Percentiles rank a stretch among this genome's conserved stretches.
These are phyloP conservation scores for Zaprionus capensis DNA, from an alignment of 1,140 invertebrate species.

Conservation along the genomic window DNA sequence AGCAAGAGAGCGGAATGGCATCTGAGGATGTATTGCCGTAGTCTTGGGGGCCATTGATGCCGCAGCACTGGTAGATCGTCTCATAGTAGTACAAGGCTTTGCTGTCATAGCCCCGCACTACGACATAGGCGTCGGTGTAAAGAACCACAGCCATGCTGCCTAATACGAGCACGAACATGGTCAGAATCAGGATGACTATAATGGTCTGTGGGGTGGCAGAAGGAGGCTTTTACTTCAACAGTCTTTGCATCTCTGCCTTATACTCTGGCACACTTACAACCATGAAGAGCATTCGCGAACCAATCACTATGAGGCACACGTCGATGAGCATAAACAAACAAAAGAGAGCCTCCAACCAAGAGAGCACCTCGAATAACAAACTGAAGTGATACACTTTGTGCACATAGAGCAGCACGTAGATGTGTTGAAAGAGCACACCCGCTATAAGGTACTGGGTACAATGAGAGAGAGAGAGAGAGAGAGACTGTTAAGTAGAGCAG, in stretches of 20 bases:
- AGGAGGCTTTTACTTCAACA: not conserved
- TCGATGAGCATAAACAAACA: constrained; percentile 2
- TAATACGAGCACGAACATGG: constrained; percentile 1
- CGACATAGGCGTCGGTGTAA: constrained; percentile 30
- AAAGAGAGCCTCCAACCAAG: constrained; percentile 13
- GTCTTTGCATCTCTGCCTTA: not conserved
- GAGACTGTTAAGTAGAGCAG: not conserved
- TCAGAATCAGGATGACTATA: not conserved
- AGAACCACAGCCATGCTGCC: constrained; percentile 14
- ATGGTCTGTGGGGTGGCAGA: not conserved
- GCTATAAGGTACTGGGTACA: constrained; percentile 24
- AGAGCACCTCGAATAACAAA: constrained; percentile 5
- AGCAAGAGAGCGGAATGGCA: constrained; percentile 21
- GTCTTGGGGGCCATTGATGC: constrained; percentile 28
- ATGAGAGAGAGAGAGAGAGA: not conserved
- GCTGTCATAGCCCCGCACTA: constrained; percentile 13
- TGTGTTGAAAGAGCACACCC: constrained; percentile 11
- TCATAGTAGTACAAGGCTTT: constrained; percentile 22
- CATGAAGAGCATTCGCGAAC: not conserved
- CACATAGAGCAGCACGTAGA: constrained; percentile 18
- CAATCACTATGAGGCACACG: not conserved
- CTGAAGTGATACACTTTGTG: not conserved
- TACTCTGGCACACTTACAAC: constrained; percentile 13
- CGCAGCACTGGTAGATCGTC: constrained; percentile 19
- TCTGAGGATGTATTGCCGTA: constrained; percentile 3